A percentile compares a stretch with the other conserved stretches of the same genome.
These are phyloP conservation scores for Hirundichthys speculiger DNA, from an alignment of 2,113 vertebrate species.

Conservation along the genomic window DNA sequence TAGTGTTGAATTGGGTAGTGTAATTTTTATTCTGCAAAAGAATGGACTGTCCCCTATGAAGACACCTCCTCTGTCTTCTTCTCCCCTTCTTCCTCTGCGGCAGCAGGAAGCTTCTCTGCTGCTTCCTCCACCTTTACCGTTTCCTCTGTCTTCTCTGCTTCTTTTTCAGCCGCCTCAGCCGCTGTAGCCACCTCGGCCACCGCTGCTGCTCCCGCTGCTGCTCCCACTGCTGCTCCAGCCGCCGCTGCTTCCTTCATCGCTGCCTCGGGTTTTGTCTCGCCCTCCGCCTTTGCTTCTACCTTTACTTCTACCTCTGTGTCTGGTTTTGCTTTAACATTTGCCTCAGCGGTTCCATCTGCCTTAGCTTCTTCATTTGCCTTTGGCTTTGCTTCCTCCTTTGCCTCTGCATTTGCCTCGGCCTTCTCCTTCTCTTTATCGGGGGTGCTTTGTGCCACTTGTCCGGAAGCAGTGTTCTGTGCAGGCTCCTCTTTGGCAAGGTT, in stretches of 20 bases:
- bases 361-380: conserved; percentile 30
- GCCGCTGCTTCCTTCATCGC: conserved; percentile 14
- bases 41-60: conserved; percentile 74
- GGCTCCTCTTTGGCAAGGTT: conserved; percentile 28
- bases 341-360: conserved; percentile 12
- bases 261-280: conserved; percentile 13
- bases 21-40: conserved; percentile 20
- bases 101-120: conserved; percentile 42
- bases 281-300: conserved; percentile 39
- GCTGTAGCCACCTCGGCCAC: not conserved
- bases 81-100: conserved; percentile 51
- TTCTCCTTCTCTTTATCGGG: conserved; percentile 38
- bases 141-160: conserved; percentile 25
- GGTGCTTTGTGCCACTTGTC: conserved; percentile 25
- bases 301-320: conserved; percentile 25
- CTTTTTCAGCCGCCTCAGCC: conserved; percentile 4
- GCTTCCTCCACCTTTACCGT: conserved; percentile 49
- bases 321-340: conserved; percentile 32
- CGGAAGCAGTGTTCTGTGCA: conserved; percentile 30
- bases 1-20: conserved; percentile 41
- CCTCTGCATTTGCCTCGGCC: conserved; percentile 28
- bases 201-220: not conserved
- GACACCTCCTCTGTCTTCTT: conserved; percentile 66
- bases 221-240: not conserved
- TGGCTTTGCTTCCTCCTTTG: conserved; percentile 28